phyloP scores from a whole-genome alignment of 2,888 invertebrate genomes.

The Lasioglossum oenotherae region DNA sequence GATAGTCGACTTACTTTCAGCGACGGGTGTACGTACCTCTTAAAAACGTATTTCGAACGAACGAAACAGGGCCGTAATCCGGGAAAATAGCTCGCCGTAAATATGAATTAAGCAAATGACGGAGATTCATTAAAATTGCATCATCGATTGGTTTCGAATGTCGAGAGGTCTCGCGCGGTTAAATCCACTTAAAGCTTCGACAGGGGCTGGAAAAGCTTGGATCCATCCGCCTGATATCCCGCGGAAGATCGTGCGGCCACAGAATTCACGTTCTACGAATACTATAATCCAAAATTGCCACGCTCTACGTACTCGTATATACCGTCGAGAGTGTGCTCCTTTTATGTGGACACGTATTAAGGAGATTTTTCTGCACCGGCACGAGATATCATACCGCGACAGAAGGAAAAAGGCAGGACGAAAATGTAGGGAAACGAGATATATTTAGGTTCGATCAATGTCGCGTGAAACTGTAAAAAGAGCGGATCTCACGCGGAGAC shows the following conservation, averaged over 20 bases:
- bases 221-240: slow-evolving; percentile 36
- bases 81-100: slow-evolving; percentile 38
- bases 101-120: slow-evolving; percentile 61
- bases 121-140: slow-evolving; percentile 61
- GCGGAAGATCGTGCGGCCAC: slow-evolving; percentile 25
- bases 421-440: background rate
- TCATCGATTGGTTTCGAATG: slow-evolving; percentile 59
- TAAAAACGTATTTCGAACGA: slow-evolving; percentile 28
- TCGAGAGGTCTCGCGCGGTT: slow-evolving; percentile 43
- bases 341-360: slow-evolving; percentile 25
- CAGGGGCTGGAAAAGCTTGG: slow-evolving; percentile 11
- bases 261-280: slow-evolving; percentile 19
- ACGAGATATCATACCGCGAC: background rate
- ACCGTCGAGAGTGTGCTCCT: slow-evolving; percentile 15
- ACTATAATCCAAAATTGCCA: slow-evolving; percentile 43
- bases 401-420: background rate
- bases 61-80: slow-evolving; percentile 39
- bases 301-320: background rate
- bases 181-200: slow-evolving; percentile 51
- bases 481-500: slow-evolving; percentile 2
- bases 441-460: slow-evolving; percentile 66
- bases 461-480: slow-evolving; percentile 62
- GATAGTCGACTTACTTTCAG: background rate
- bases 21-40: background rate
- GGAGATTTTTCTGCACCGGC: slow-evolving; percentile 23